These are phyloP conservation scores for Lycodopsis pacificus DNA, from an alignment of 2,797 vertebrate species.

Conservation along the genomic window DNA sequence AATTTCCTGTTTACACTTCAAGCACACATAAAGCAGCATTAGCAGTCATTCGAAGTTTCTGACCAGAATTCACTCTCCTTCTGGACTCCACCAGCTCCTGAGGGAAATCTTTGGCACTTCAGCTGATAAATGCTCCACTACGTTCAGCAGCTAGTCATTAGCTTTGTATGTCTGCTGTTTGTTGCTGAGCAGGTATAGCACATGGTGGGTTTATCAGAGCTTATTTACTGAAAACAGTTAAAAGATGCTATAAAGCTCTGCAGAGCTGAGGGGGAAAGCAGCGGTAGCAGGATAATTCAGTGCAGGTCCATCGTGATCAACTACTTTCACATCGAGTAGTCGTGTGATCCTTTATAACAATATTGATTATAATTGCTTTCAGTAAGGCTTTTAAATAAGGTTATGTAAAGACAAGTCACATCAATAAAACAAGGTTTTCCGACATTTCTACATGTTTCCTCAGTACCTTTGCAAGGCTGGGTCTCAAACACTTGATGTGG, in stretches of 20 bases:
- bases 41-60: conserved; percentile 6
- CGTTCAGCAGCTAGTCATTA: neutral
- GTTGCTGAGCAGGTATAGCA: neutral
- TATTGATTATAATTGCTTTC: neutral
- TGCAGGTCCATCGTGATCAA: neutral
- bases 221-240: neutral
- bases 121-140: conserved; percentile 8
- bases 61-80: conserved; percentile 11
- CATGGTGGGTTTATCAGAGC: neutral
- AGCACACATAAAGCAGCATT: neutral
- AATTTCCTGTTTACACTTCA: neutral
- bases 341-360: neutral
- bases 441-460: neutral
- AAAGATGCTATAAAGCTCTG: neutral
- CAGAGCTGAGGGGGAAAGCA: neutral
- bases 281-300: neutral
- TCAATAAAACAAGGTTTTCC: neutral
- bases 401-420: neutral
- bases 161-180: conserved; percentile 1
- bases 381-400: neutral
- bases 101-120: conserved; percentile 5
- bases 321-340: neutral
- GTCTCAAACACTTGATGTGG: conserved; percentile 91
- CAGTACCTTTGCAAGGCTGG: conserved; percentile 92
- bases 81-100: neutral